Conservation (phyloP, 2,888 invertebrate species). For the Melitaea athalia region DNA sequence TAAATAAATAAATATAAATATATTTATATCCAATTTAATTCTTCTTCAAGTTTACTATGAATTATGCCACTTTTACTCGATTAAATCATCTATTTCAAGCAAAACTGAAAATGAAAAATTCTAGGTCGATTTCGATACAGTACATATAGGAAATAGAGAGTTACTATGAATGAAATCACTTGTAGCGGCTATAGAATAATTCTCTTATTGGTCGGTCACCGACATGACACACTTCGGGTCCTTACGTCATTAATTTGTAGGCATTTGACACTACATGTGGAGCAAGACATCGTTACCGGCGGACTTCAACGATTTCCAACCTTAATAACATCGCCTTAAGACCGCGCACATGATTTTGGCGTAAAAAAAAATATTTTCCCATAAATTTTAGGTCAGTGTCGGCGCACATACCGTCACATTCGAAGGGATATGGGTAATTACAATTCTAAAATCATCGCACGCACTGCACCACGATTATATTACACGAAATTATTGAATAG, state of each 20-base stretch:
- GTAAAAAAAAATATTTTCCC: slow-evolving; percentile 62
- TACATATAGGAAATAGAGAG: not conserved
- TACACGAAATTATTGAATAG: slow-evolving; percentile 32
- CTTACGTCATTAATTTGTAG: slow-evolving; percentile 64
- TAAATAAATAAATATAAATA: no score
- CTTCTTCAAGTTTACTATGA: no score
- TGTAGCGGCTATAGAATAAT: slow-evolving; percentile 25
- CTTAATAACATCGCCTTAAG: slow-evolving; percentile 46
- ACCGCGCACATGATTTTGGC: slow-evolving; percentile 40
- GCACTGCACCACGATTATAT: slow-evolving; percentile 11
- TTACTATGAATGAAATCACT: slow-evolving; percentile 6
- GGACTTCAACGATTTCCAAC: slow-evolving; percentile 43
- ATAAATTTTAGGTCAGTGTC: slow-evolving; percentile 72
- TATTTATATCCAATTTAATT: no score
- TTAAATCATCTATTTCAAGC: not conserved
- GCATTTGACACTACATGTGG: slow-evolving; percentile 58
- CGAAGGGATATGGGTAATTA: slow-evolving; percentile 71
- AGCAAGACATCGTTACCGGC: slow-evolving; percentile 38
- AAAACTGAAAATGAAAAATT: not conserved
- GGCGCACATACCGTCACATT: slow-evolving; percentile 68
- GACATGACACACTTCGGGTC: slow-evolving; percentile 50
- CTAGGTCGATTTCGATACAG: not conserved
- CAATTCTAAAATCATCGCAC: slow-evolving; percentile 55
- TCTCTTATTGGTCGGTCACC: slow-evolving; percentile 43
- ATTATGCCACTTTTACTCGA: no score